phyloP scores from a whole-genome alignment of 30 jellyfish, hydroid and myxozoan genomes.

The Sanderia malayensis region DNA sequence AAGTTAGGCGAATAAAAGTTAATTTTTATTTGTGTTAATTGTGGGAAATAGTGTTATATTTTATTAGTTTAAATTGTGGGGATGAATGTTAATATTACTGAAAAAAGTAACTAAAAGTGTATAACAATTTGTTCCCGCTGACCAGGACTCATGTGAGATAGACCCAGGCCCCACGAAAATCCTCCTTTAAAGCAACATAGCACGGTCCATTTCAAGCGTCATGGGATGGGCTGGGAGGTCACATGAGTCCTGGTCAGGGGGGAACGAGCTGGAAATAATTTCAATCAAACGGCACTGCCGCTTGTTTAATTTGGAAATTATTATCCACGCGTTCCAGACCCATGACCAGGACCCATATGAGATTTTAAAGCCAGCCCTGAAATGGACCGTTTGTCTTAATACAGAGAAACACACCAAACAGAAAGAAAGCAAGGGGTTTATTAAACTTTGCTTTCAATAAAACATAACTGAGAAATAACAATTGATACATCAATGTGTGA shows the following conservation, averaged over 20 bases:
- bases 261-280: conserved; percentile 14
- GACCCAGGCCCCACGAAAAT: conserved; percentile 37
- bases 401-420: conserved; percentile 15
- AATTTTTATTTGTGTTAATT: no score
- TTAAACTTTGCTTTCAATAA: neutral
- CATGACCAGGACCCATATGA: conserved; percentile 29
- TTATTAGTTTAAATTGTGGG: no score
- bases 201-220: conserved; percentile 9
- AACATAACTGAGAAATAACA: conserved; percentile 7
- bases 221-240: conserved; percentile 34
- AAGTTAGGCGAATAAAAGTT: no score
- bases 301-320: conserved; percentile 29
- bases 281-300: conserved; percentile 44
- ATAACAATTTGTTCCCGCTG: neutral
- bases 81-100: no score
- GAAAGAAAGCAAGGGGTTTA: neutral
- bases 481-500: neutral
- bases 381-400: conserved; percentile 1
- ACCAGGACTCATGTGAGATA: conserved; percentile 36
- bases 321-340: conserved; percentile 25
- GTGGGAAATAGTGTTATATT: no score
- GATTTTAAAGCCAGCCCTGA: conserved; percentile 14
- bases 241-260: conserved; percentile 20
- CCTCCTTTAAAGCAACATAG: conserved; percentile 26
- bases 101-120: no score